Evolutionary conservation across 2,113 vertebrate species (phyloP), one percentile per base, ranked within the genome.

Genomic region (Empidonax traillii): DNA sequence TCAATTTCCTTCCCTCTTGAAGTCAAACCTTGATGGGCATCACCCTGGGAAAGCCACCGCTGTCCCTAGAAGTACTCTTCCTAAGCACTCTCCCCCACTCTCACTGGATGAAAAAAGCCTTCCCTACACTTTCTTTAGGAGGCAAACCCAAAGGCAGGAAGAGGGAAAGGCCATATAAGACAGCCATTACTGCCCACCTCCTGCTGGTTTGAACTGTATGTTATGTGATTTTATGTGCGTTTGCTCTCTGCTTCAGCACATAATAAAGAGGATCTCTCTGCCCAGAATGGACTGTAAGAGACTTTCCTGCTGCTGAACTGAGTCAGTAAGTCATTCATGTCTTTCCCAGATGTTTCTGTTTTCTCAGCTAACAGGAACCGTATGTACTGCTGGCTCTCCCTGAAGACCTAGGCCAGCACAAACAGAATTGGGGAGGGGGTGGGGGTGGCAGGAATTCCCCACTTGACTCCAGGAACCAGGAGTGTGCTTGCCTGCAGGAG

Each of bases 281-380:
- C 63, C 88, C 82, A 73, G 82, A 74, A 62, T 0, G 6, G 89
- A 62, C 76, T 31, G 67, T 88, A 73, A 76, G 44, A 86, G 56
- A n/a, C 28, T 77, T 73, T 63, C 31, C 85, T 85, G 88, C 85
- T 49, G 89, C 87, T 79, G 65, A 90, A 59, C 37, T 3, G 5
- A 93, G 73, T 55, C 66, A 75, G 59, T 41, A 89, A 87, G 47
- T 65, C 81, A n/a, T 62, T 92, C 77, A 47, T 5, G 0, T 71
- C 88, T 80, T 68, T 49, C 62, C 78, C 94, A 96, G 92, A 90
- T 84, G 92, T 87, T 97, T 85, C 58, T 94, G 81, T 62, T 94
- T 96, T 89, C 77, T 77, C 61, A 84, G 37, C 71, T 96, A 94
- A 95, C 24, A 78, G 81, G 89, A 97, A 95, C 65, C 46, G 4